phyloP scores from a whole-genome alignment of 2,113 vertebrate genomes.

The Mugil cephalus region DNA sequence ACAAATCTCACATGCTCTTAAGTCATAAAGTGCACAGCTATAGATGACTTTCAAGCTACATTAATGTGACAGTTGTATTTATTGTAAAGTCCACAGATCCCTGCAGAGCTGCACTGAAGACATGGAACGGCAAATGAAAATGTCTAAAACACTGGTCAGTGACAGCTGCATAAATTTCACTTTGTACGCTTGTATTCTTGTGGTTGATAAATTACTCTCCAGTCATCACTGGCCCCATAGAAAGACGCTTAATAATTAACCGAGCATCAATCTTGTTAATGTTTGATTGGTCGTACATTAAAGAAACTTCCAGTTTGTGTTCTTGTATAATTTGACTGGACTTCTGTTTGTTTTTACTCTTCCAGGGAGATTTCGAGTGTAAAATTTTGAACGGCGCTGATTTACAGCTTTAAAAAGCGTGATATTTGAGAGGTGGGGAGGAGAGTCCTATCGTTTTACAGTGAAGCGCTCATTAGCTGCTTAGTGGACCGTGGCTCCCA shows the following conservation, averaged over 20 bases:
- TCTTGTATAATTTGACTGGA: background rate
- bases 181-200: too few species aligned
- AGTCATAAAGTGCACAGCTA: background rate
- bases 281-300: background rate
- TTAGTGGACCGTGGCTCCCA: constrained; percentile 34
- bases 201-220: background rate
- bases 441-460: constrained; percentile 3
- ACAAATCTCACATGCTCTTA: background rate
- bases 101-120: background rate
- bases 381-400: background rate
- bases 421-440: constrained; percentile 46
- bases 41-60: background rate
- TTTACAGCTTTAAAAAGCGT: constrained; percentile 2
- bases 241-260: background rate
- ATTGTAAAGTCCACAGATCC: background rate
- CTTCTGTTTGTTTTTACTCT: constrained; percentile 11
- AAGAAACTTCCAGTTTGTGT: background rate
- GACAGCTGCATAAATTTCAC: too few species aligned
- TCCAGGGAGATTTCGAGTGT: background rate
- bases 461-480: constrained; percentile 62
- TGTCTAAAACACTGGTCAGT: too few species aligned
- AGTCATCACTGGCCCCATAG: background rate
- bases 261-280: background rate
- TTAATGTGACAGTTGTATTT: background rate
- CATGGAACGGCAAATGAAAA: background rate